Conservation (phyloP, 35 echinoderm and acorn worm species). For the Amphiura filiformis region DNA sequence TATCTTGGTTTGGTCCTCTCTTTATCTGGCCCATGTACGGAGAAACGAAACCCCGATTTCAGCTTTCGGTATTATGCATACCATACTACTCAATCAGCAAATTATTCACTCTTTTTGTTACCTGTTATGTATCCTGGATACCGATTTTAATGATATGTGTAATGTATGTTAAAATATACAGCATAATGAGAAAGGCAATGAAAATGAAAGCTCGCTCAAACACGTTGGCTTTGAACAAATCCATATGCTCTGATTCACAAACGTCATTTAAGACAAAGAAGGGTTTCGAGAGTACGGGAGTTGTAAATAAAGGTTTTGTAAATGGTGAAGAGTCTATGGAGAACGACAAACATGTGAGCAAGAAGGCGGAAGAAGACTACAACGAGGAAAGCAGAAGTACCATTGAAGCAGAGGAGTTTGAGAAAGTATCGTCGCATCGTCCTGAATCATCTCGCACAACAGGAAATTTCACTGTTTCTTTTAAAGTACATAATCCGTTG, state of each 20-base stretch:
- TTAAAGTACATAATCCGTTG: not conserved
- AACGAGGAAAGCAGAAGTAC: not conserved
- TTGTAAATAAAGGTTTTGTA: too few species aligned
- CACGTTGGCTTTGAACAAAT: not conserved
- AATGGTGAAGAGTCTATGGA: too few species aligned
- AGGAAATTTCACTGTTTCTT: not conserved
- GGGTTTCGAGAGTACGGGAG: too few species aligned
- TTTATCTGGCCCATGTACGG: not conserved
- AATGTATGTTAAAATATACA: not conserved
- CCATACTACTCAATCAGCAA: not conserved
- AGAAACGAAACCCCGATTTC: not conserved
- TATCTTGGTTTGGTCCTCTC: slow-evolving; percentile 4
- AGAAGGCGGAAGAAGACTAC: too few species aligned
- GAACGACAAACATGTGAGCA: too few species aligned
- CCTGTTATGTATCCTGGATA: not conserved
- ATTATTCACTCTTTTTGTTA: not conserved
- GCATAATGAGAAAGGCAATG: not conserved
- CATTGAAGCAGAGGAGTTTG: not conserved
- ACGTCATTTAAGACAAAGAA: too few species aligned
- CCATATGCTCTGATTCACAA: too few species aligned
- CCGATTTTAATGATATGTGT: not conserved
- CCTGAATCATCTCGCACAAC: too few species aligned
- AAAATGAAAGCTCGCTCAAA: not conserved
- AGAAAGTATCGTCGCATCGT: not conserved
- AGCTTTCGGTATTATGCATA: not conserved